Base-by-base conservation (phyloP, 2,888 invertebrate genomes). In the Drosophila subquinaria region DNA sequence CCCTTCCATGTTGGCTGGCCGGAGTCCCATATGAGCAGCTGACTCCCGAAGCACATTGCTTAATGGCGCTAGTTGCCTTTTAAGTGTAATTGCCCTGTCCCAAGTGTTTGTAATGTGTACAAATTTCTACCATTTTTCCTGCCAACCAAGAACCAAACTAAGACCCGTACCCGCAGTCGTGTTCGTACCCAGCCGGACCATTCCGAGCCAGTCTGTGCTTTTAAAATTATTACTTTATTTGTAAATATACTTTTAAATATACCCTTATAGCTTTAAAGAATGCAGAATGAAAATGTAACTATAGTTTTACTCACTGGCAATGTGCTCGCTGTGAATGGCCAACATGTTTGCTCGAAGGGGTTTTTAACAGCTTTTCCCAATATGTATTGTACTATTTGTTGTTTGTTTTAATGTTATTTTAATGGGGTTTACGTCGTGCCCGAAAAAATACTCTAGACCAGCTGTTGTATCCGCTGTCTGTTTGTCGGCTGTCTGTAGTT, bases 311-410 rank as follows among this genome's bases (percentile, higher is more conserved):
- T 92, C 79, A 92, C 92, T 92, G 87, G 92, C 92, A 81, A 92
- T 92, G 80, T 92, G 92, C 81, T 93, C 92, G 89, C 93, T 93
- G 88, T 93, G 93, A 83, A 92, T 92, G 92, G 92, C 92, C 92
- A 93, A 92, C 92, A 92, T 92, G 75, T 92, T 91, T 69, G 61
- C 50, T 70, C 65, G 61, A 62, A 63, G 52, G 68, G 60, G 40
- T 66, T 76, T 76, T 71, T 71, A 76, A 76, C 76, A 81, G 81
- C 72, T 80, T 81, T 81, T 73, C 35, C 65, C 77, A 76, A 80
- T 81, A 56, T 59, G 57, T 65, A 45, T 57, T 67, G 50, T 75
- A 76, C 70, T 75, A 62, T 69, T 62, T 70, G 52, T 72, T 67
- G 71, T 66, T 66, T 76, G 71, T 73, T 82, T 82, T 67, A 79